phyloP scores from a whole-genome alignment of 2,797 vertebrate species.

The Myotis planiceps region DNA sequence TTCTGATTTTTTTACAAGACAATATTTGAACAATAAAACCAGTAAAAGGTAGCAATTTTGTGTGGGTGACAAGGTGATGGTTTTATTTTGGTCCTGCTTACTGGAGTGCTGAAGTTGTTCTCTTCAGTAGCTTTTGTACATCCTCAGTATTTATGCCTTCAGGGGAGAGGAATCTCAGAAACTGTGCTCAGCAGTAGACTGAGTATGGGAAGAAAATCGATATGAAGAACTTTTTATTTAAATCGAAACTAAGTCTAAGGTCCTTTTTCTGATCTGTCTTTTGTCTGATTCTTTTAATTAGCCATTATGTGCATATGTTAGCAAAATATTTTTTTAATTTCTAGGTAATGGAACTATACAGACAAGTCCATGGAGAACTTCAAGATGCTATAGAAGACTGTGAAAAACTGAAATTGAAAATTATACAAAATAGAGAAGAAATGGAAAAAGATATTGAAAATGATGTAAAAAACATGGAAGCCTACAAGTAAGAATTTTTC shows the following conservation, averaged over 20 bases:
- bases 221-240: not conserved
- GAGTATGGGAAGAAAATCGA: not conserved
- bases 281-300: not conserved
- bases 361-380: conserved; percentile 57
- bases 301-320: not conserved
- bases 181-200: not conserved
- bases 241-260: not conserved
- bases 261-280: not conserved
- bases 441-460: conserved; percentile 55
- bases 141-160: not conserved
- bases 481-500: conserved; percentile 76
- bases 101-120: not conserved
- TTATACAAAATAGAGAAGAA: conserved; percentile 49
- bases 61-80: not conserved
- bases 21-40: not conserved
- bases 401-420: conserved; percentile 52
- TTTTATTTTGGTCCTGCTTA: not conserved
- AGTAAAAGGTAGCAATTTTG: not conserved
- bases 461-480: not conserved
- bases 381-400: not conserved
- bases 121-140: not conserved
- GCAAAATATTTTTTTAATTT: conserved; percentile 53
- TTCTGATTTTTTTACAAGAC: not conserved
- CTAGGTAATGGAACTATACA: conserved; percentile 70
- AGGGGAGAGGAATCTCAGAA: not conserved